Evolutionary conservation across 2,888 invertebrate genomes (phyloP).

Genomic region (Caenorhabditis sp.): DNA sequence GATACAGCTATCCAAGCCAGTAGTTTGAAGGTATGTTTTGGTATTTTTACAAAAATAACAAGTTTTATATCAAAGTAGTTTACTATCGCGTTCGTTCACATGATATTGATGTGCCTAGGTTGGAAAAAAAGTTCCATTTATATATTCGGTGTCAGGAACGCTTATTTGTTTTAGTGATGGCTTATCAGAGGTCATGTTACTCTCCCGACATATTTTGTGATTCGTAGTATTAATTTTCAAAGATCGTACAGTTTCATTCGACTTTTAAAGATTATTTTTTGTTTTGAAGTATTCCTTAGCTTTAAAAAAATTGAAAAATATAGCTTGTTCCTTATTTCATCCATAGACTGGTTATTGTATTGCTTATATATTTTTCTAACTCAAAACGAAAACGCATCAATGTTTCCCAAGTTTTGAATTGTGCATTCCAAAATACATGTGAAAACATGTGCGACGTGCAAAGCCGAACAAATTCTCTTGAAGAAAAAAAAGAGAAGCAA

Average conservation of each 20-base stretch:
- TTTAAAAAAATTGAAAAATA: too few relatives aligned
- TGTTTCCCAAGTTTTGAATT: background rate
- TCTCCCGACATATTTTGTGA: too few relatives aligned
- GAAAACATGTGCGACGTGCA: constrained; percentile 25
- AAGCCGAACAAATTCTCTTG: constrained; percentile 7
- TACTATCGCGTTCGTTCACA: background rate
- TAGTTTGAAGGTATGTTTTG: constrained; percentile 31
- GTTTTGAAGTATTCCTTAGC: background rate
- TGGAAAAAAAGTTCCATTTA: background rate
- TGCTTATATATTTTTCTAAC: too few relatives aligned
- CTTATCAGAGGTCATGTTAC: too few relatives aligned
- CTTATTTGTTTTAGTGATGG: too few relatives aligned
- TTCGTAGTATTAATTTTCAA: too few relatives aligned
- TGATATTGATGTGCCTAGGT: background rate
- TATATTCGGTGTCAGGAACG: too few relatives aligned
- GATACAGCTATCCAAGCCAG: constrained; percentile 34
- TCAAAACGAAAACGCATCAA: too few relatives aligned
- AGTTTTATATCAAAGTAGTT: background rate
- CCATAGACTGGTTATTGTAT: too few relatives aligned
- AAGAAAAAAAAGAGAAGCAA: constrained; percentile 10
- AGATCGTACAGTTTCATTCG: too few relatives aligned
- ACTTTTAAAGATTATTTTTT: too few relatives aligned
- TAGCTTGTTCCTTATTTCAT: background rate
- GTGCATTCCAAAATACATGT: constrained; percentile 1
- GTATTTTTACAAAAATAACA: background rate